phyloP scores from a whole-genome alignment of 2,113 vertebrate genomes.

The Lagopus muta region DNA sequence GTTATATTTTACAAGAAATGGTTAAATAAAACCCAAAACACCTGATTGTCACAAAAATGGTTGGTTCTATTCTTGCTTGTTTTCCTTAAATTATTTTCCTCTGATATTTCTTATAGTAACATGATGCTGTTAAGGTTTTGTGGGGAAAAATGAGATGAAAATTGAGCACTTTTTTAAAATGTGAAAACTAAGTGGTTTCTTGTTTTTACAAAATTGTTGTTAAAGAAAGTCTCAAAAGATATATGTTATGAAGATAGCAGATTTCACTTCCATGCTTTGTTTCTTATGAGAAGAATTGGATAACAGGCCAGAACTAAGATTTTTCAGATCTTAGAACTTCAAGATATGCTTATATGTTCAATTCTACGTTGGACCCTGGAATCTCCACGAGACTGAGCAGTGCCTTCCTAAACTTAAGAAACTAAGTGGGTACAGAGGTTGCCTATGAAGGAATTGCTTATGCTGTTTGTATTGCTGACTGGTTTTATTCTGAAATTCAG shows the following conservation, averaged over 20 bases:
- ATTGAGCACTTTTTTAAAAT: background rate
- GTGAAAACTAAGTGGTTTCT: background rate
- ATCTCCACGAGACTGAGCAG: background rate
- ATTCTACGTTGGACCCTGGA: background rate
- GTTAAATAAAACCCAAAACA: background rate
- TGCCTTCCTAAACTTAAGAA: background rate
- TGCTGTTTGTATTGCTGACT: background rate
- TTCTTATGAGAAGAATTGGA: background rate
- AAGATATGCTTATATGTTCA: background rate
- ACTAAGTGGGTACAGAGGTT: background rate
- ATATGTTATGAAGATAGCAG: background rate
- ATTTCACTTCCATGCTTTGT: background rate
- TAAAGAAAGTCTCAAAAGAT: background rate
- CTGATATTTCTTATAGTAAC: background rate
- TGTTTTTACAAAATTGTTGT: background rate
- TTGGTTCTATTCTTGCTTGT: background rate
- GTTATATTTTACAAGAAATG: background rate
- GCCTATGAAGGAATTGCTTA: background rate
- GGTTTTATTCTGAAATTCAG: background rate
- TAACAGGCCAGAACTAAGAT: background rate
- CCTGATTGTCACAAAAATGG: background rate
- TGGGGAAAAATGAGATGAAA: background rate
- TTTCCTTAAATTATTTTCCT: background rate
- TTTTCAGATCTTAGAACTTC: background rate
- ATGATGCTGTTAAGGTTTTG: background rate